Evolutionary conservation across 2,888 invertebrate genomes (phyloP).

Genomic region (Acronicta leporina): DNA sequence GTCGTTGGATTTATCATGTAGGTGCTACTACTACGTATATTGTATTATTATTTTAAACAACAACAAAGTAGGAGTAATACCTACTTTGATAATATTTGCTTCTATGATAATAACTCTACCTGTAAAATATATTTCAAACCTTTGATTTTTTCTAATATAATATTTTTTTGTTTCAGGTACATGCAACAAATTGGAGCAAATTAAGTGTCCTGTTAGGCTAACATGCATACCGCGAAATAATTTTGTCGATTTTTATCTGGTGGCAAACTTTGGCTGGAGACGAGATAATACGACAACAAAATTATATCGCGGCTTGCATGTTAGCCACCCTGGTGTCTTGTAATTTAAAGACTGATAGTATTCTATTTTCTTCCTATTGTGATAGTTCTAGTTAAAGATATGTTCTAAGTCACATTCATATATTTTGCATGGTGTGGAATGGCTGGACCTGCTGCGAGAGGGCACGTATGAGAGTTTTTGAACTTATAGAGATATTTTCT

Average conservation of each 20-base stretch:
- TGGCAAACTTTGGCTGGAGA: no score
- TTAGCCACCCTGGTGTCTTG: slow-evolving; percentile 61
- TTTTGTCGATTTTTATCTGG: no score
- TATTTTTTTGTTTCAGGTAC: slow-evolving; percentile 71
- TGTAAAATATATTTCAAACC: neutral
- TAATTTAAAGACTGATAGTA: slow-evolving; percentile 84
- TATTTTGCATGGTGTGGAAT: slow-evolving; percentile 40
- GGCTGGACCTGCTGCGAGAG: slow-evolving; percentile 32
- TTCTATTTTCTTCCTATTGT: slow-evolving; percentile 74
- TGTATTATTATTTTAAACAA: neutral
- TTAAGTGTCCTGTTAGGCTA: slow-evolving; percentile 50
- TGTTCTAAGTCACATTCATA: slow-evolving; percentile 38
- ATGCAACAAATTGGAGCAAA: slow-evolving; percentile 58
- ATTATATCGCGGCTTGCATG: no score
- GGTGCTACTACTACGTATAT: no score
- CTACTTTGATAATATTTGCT: no score
- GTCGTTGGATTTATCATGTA: no score
- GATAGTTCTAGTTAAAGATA: slow-evolving; percentile 71
- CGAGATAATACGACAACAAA: no score
- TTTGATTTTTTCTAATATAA: slow-evolving; percentile 4
- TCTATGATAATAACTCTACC: neutral
- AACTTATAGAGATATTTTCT: slow-evolving; percentile 30
- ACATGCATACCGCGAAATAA: no score
- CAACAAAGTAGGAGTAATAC: neutral
- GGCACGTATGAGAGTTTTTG: slow-evolving; percentile 31